phyloP scores from a whole-genome alignment of 2,888 invertebrate species.

The Eumacrocentrus americanus region DNA sequence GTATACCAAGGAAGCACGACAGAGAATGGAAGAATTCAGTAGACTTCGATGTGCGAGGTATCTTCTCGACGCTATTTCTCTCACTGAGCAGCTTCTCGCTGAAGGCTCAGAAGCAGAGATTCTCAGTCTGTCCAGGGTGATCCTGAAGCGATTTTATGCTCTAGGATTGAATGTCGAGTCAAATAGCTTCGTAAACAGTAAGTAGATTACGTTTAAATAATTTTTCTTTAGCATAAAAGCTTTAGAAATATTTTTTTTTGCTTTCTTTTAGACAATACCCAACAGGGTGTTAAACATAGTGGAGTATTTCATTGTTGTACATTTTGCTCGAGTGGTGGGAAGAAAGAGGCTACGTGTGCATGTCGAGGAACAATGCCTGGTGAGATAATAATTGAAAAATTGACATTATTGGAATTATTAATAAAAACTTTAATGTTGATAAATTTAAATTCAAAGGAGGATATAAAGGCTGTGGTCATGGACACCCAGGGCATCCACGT shows the following conservation, averaged over 20 bases:
- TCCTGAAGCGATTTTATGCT: conserved; percentile 70
- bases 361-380: conserved; percentile 80
- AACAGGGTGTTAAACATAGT: conserved; percentile 63
- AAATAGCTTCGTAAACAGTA: conserved; percentile 17
- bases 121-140: conserved; percentile 70
- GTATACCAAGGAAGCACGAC: conserved; percentile 49
- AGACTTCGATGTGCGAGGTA: conserved; percentile 50
- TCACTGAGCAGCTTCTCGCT: conserved; percentile 64
- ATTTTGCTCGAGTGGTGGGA: conserved; percentile 81
- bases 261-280: conserved; percentile 34
- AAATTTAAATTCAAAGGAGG: conserved; percentile 49
- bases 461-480: conserved; percentile 77
- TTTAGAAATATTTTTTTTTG: too few relatives aligned
- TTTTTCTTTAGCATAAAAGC: too few relatives aligned
- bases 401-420: not conserved
- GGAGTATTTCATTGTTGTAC: conserved; percentile 82
- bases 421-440: not conserved
- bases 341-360: conserved; percentile 71
- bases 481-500: conserved; percentile 81
- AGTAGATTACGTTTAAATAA: not conserved
- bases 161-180: conserved; percentile 37
- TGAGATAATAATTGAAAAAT: conserved; percentile 41
- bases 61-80: conserved; percentile 52
- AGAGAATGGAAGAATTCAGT: conserved; percentile 53
- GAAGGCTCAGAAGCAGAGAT: conserved; percentile 76